Evolutionary conservation across 2,888 invertebrate genomes (phyloP), one percentile per base, ranked within the genome.

Genomic region (Troglohyphantes excavatus): DNA sequence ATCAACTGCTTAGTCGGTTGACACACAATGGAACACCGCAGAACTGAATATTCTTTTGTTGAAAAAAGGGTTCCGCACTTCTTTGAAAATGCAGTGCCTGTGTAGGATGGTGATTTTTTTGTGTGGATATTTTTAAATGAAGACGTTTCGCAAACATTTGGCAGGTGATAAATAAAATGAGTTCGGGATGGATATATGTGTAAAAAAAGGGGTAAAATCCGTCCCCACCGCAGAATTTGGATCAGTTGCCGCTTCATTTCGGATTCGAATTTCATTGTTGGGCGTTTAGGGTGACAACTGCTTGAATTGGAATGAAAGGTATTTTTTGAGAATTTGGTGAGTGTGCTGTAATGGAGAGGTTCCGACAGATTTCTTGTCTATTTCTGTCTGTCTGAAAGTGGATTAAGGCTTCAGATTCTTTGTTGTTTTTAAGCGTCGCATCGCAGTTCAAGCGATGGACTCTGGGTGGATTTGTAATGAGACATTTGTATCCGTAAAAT

Each of bases 1-100:
- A 78, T 86, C 78, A 78, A 86, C 67, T 78, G 76, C 78, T 78
- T 78, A 78, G 53, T 86, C 78, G 61, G 70, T 67, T 26, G 70
- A 78, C 70, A 61, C 75, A 78, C 82, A 70, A 86, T 61, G 23
- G 85, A 67, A 76, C 67, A 85, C 29, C 85, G 53, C 53, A 39
- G 59, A 67, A 72, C 67, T 26, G 46, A 46, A 75, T 46, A 73
- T 75, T 73, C 65, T 65, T 33, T 53, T 73, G 39, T 43, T 72
- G 65, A 27, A 61, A 61, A 46, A 76, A 11, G 33, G 33, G 61
- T 53, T 53, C 53, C 53, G 39, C 53, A 53, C 53, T n/a, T n/a
- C 39, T 53, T 13, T 53, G 53, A 53, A 53, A 53, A 53, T 17
- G 46, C 46, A 46, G 11, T 33, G 33, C 5, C 33, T 3, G 33